Evolutionary conservation across 2,113 vertebrate genomes (phyloP), one percentile per base, ranked within the genome.

Genomic region (Jacana jacana): DNA sequence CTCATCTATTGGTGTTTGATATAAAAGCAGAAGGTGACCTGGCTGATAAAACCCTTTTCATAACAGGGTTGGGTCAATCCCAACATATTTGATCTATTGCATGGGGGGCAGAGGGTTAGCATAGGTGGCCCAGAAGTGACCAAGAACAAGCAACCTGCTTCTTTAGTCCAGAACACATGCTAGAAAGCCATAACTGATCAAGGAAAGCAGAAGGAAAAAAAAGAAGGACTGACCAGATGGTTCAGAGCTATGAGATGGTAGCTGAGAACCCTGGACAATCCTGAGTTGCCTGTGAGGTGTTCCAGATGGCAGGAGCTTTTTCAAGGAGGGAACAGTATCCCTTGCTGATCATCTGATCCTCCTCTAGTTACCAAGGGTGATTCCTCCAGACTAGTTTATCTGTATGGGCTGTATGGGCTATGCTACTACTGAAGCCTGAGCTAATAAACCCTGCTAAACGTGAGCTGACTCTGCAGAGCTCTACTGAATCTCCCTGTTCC

Each of bases 41-140:
- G 46, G 13, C 28, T 31, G 48, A 22, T 63, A 51, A 87, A 87
- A 42, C 10, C 4, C 2, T 76, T 79, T 76, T 37, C 11, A 2
- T 52, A 44, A 51, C 18, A 46, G 17, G 7, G 70, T 75, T 84
- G 81, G 14, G 18, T 81, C 28, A 78, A 17, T 70, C 23, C 8
- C 4, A 46, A 7, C 0, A 0, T 42, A 7, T 31, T 65, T 77
- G 20, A 23, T 71, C 20, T 51, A 58, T 19, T 17, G 5, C 1
- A 7, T 48, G 17, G 1, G 28, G 13, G 11, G 8, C 70, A 9
- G 3, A 63, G 6, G 3, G 2, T 71, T 75, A 40, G 7, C 18
- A 28, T 6, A 42, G 31, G n/a, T 55, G 33, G 55, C 55, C 33
- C 6, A 23, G 30, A 63, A 63, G 40, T 31, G 12, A 77, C 42